Percentiles rank a stretch among this genome's conserved stretches.
These are phyloP conservation scores for Protobothrops mucrosquamatus DNA, from an alignment of 2,113 vertebrate genomes.

Conservation along the genomic window DNA sequence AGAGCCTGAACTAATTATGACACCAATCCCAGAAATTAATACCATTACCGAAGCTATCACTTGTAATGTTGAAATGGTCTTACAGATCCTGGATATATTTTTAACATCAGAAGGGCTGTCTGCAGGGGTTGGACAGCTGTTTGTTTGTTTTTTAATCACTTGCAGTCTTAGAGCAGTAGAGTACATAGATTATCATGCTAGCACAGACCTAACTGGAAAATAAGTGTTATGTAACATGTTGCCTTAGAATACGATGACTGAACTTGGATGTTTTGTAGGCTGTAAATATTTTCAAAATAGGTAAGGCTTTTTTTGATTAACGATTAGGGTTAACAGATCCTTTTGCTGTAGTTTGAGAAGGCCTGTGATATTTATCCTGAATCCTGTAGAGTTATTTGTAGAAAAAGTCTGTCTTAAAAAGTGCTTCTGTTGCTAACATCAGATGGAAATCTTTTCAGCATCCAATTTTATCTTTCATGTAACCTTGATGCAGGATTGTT, in stretches of 20 bases:
- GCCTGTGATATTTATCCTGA: slow-evolving; percentile 14
- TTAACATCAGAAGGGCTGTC: neutral
- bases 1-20: neutral
- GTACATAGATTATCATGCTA: neutral
- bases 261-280: slow-evolving; percentile 3
- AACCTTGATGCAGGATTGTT: neutral
- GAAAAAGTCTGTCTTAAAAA: neutral
- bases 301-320: neutral
- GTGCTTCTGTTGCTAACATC: neutral
- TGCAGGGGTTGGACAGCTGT: neutral
- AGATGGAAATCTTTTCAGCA: neutral
- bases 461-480: neutral
- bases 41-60: neutral
- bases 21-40: neutral
- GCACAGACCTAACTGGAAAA: slow-evolving; percentile 1
- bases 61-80: neutral
- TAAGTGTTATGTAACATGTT: slow-evolving; percentile 14
- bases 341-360: slow-evolving; percentile 7
- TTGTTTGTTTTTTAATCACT: neutral
- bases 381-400: neutral
- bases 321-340: neutral
- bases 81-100: slow-evolving; percentile 12
- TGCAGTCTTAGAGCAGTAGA: neutral
- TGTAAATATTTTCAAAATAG: slow-evolving; percentile 9
- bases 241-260: slow-evolving; percentile 15